Evolutionary conservation across 2,797 vertebrate species (phyloP), one percentile per base, ranked within the genome.

Genomic region (Scolopax bukidnonensis): DNA sequence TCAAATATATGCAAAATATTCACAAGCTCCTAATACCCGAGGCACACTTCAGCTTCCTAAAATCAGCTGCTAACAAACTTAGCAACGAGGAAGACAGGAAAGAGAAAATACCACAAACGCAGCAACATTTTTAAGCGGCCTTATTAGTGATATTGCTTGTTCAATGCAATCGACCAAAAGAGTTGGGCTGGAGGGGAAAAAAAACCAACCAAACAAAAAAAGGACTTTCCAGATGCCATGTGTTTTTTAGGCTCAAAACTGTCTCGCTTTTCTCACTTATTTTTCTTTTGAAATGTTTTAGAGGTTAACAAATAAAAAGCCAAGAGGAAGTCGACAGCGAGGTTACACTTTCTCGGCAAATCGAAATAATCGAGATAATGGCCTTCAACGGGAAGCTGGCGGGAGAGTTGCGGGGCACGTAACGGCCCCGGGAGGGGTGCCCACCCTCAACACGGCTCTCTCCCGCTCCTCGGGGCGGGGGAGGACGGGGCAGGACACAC

Each of bases 361-460:
- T 36, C 36, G 36, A 36, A 36, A 36, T 36, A 36, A 36, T 36
- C 36, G 36, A 36, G 36, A 36, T 36, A 36, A 36, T 36, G 36
- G 1, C 25, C 74, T 21, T 5, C 9, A 45, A 8, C 38, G 36
- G 89, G 89, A 93, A 87, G 60, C 16, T 36, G 69, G 10, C 57
- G 6, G 61, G 24, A 12, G 64, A 38, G 24, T 28, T 10, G 1
- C 25, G 16, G n/a, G 57, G 41, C 45, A 3, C 1, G 23, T 0
- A 40, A 5, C 2, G 7, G 56, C 1, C 7, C 4, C 2, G 32
- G 73, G 23, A 60, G 73, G 25, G 27, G 65, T 73, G 19, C 56
- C 33, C 60, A 8, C 2, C 23, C 81, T 0, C 9, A 5, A 0
- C 41, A 1, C 16, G 0, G 56, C 65, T 27, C 28, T 0, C 1